These are phyloP conservation scores for Aphelenchoides fujianensis DNA, from an alignment of 1,140 invertebrate species.

Conservation along the genomic window DNA sequence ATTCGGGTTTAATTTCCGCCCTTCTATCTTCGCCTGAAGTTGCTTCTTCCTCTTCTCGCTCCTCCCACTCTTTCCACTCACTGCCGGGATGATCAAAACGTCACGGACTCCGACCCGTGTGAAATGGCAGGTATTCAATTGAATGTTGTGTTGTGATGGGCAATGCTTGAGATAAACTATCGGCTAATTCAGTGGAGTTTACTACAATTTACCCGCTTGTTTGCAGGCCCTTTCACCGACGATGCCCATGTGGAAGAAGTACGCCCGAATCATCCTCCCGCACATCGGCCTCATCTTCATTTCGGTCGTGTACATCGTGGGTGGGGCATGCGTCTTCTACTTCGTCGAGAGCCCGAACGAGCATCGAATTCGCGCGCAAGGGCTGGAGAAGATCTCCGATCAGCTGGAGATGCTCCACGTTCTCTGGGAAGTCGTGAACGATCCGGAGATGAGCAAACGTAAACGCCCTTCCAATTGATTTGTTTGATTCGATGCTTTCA, in stretches of 20 bases:
- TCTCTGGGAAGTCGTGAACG: conserved; percentile 32
- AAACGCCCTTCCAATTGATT: conserved; percentile 9
- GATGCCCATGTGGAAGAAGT: conserved; percentile 51
- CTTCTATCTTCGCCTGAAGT: too few species aligned
- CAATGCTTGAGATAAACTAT: background rate
- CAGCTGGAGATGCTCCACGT: conserved; percentile 38
- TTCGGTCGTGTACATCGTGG: conserved; percentile 45
- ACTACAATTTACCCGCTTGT: background rate
- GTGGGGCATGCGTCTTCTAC: conserved; percentile 52
- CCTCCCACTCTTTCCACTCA: too few species aligned
- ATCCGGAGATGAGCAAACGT: background rate
- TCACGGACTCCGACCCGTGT: background rate
- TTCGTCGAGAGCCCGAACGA: conserved; percentile 47
- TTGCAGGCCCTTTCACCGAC: background rate
- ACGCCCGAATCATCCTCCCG: conserved; percentile 42
- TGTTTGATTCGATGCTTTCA: conserved; percentile 7
- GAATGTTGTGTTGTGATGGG: too few species aligned
- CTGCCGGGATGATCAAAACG: background rate
- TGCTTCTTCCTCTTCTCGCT: too few species aligned
- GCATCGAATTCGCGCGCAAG: conserved; percentile 38
- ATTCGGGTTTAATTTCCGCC: too few species aligned
- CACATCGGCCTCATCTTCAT: conserved; percentile 50
- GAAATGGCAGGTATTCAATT: background rate
- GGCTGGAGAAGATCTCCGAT: conserved; percentile 35
- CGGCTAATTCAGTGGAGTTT: background rate